phyloP scores from a whole-genome alignment of 2,797 vertebrate genomes.

The Falco cherrug region DNA sequence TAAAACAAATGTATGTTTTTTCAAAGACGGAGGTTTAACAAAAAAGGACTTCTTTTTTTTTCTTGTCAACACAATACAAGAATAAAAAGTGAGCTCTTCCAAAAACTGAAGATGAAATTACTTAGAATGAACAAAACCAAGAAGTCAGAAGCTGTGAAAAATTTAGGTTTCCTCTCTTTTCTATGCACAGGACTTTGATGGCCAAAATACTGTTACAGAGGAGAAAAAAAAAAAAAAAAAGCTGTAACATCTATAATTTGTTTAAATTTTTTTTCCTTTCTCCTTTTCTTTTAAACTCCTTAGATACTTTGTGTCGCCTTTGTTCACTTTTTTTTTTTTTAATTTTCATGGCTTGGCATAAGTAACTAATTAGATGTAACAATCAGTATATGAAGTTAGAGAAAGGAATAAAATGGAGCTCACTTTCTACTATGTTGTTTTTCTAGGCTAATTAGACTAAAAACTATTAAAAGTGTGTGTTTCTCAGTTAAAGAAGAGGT shows the following conservation, averaged over 20 bases:
- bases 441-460: conserved; percentile 34
- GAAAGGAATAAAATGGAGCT: neutral
- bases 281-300: no score
- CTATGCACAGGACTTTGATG: neutral
- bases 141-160: conserved; percentile 34
- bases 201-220: neutral
- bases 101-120: conserved; percentile 58
- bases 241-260: neutral
- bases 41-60: conserved; percentile 30
- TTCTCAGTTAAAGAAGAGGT: conserved; percentile 20
- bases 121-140: conserved; percentile 1
- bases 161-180: neutral
- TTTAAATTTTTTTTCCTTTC: neutral
- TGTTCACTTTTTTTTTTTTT: neutral
- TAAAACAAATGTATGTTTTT: conserved; percentile 68
- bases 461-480: conserved; percentile 41
- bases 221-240: neutral
- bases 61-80: conserved; percentile 48
- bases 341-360: neutral
- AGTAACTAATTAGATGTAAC: conserved; percentile 21
- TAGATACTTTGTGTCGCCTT: neutral
- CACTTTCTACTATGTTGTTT: conserved; percentile 25
- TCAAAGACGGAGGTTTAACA: conserved; percentile 32
- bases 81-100: conserved; percentile 50
- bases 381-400: neutral